Evolutionary conservation across 2,113 vertebrate species (phyloP).

Genomic region (Camarhynchus parvulus): DNA sequence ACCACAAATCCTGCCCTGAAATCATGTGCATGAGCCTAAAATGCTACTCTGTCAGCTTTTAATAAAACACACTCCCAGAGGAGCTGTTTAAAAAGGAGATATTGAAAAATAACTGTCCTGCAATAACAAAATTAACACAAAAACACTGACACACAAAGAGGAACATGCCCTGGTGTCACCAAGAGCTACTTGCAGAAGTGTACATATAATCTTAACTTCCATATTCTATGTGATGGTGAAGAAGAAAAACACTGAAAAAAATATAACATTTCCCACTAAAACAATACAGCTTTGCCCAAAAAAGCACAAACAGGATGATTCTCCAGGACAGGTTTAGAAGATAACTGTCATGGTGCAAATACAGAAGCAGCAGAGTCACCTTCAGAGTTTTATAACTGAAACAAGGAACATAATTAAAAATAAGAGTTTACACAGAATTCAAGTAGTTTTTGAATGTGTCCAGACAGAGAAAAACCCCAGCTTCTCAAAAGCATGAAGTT

Average conservation of each 20-base stretch:
- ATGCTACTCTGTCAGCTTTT: background rate
- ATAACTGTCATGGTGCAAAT: background rate
- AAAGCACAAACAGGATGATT: accelerated
- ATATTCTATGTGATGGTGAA: background rate
- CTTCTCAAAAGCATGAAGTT: background rate
- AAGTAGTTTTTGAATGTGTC: accelerated
- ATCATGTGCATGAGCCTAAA: background rate
- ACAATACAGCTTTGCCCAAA: background rate
- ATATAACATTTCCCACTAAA: background rate
- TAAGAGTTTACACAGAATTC: background rate
- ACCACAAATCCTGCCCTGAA: background rate
- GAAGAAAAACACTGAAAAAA: background rate
- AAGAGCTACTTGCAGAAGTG: background rate
- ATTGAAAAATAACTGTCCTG: background rate
- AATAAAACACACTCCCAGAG: background rate
- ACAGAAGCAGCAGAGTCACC: background rate
- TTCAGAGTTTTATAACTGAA: background rate
- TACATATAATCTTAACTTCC: background rate
- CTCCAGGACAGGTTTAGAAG: background rate
- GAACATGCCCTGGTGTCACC: background rate
- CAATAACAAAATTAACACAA: background rate
- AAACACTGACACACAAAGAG: accelerated
- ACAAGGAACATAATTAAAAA: background rate
- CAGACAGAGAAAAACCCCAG: background rate
- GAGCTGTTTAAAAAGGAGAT: background rate